Conservation (phyloP, 2,113 vertebrate species). For the Pollimyrus isidori region DNA sequence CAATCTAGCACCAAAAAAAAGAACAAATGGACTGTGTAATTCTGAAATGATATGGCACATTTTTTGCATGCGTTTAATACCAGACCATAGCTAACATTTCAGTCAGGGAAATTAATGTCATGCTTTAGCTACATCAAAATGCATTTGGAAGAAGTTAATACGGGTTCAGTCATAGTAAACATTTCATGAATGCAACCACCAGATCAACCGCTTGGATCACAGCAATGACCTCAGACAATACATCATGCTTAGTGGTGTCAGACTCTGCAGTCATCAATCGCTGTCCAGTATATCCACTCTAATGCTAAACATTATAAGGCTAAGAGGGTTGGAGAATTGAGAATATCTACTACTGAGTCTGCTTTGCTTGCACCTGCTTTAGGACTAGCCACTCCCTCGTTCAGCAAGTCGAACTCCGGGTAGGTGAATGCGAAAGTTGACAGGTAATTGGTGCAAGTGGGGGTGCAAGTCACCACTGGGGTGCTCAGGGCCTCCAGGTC, state of each 20-base stretch:
- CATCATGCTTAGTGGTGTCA: constrained; percentile 37
- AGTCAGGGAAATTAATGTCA: constrained; percentile 72
- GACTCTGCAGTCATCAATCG: constrained; percentile 32
- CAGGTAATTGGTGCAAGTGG: constrained; percentile 83
- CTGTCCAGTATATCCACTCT: constrained; percentile 26
- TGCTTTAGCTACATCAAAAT: constrained; percentile 84
- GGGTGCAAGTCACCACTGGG: constrained; percentile 87
- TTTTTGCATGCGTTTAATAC: constrained; percentile 87
- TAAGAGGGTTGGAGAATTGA: constrained; percentile 93
- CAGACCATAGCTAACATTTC: constrained; percentile 65
- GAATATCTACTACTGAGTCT: constrained; percentile 82
- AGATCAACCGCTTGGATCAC: constrained; percentile 41
- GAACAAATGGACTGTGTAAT: constrained; percentile 51
- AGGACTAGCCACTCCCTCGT: constrained; percentile 74
- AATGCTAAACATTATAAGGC: constrained; percentile 70
- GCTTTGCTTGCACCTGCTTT: constrained; percentile 81
- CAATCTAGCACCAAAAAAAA: constrained; percentile 77
- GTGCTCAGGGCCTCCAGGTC: constrained; percentile 95
- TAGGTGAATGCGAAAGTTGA: constrained; percentile 92
- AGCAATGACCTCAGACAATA: constrained; percentile 33
- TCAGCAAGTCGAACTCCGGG: constrained; percentile 81
- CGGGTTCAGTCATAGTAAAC: constrained; percentile 44
- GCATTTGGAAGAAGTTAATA: constrained; percentile 69
- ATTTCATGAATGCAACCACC: constrained; percentile 40
- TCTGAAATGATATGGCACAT: constrained; percentile 53